Base-by-base conservation (phyloP, 2,113 vertebrate genomes). In the Cryptotis parvus region DNA sequence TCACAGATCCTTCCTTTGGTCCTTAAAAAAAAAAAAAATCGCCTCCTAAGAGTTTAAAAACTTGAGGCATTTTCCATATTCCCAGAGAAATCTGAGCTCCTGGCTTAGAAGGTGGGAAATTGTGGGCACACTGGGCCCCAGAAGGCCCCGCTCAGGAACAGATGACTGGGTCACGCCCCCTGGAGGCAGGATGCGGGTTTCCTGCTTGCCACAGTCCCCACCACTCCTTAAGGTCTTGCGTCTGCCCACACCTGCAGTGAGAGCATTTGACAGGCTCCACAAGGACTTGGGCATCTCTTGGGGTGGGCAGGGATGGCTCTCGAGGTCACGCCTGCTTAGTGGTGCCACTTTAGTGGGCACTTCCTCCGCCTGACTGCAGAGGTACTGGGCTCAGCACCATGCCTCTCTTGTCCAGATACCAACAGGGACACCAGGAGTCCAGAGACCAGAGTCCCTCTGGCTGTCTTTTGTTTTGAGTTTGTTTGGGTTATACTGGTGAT, bases 361-460 rank as follows among this genome's bases (percentile, higher is more conserved):
- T 68, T 9, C 27, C 33, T 26, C 2, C 1, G 20, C 37, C 78
- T 66, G 63, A 8, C 55, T 15, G 0, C 0, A 7, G 3, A 29
- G 9, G 49, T 63, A 1, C 16, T 29, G 6, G 31, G 55, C 18
- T 49, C 45, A 49, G 6, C 6, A 58, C 8, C 22, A 4, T 58
- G 4, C 22, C 22, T 7, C 55, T 58, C 22, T 58, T 6, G 55
- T 58, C 55, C 55, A 58, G 22, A 58, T 37, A 80, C 79, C 26
- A 26, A 0, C 2, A 14, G 15, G 49, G 58, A 81, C 0, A 5
- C 52, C 22, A 20, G 74, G 24, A n/a, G n/a, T n/a, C n/a, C n/a
- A n/a, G n/a, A n/a, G n/a, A n/a, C n/a, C n/a, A n/a, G n/a, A n/a
- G n/a, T n/a, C 66, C 1, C 0, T 39, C 66, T 10, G 77, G 0